Evolutionary conservation across 2,113 vertebrate species (phyloP).

Genomic region (Heterocephalus glaber): DNA sequence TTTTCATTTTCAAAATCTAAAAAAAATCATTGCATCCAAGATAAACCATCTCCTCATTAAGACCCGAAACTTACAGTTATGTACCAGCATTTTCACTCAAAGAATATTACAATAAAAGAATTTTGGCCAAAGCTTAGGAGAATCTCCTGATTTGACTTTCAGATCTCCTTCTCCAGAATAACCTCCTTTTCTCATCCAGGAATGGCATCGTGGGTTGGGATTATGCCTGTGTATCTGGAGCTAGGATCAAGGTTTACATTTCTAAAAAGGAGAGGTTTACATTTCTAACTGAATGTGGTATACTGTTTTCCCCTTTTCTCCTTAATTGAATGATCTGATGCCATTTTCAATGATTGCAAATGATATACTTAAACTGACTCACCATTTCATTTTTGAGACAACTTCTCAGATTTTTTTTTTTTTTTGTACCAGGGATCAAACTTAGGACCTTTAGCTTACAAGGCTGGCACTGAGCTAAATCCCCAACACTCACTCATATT

Average conservation of each 20-base stretch:
- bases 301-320: background rate
- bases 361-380: background rate
- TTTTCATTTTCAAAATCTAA: background rate
- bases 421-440: too few species aligned
- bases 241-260: background rate
- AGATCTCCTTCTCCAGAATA: background rate
- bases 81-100: background rate
- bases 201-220: fast-evolving
- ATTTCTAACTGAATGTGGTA: background rate
- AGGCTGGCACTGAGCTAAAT: too few species aligned
- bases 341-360: background rate
- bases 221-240: background rate
- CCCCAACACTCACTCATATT: background rate
- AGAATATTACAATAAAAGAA: background rate
- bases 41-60: background rate
- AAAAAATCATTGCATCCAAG: background rate
- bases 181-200: background rate
- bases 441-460: too few species aligned
- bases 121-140: background rate
- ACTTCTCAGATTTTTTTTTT: too few species aligned
- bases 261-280: background rate
- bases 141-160: background rate
- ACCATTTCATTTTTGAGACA: background rate
- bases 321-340: background rate
- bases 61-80: background rate